Base-by-base conservation (phyloP, 2,888 invertebrate genomes). In the Penaeus monodon region DNA sequence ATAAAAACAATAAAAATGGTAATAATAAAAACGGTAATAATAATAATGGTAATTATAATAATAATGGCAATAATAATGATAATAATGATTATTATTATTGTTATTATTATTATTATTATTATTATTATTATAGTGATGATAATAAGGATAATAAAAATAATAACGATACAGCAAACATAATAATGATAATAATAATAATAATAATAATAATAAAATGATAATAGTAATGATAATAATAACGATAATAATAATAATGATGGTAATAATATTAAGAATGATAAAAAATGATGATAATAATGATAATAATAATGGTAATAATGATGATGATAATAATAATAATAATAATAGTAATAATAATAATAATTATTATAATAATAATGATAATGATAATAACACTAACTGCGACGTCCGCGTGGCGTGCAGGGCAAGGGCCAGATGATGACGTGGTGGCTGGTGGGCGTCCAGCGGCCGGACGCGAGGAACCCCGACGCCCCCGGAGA, bases 361-460 rank as follows among this genome's bases (percentile, higher is more conserved):
- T 38, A 38, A 4, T 38, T 6, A 38, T 38, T 6, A 38, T 3
- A 38, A 38, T 27, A 22, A 65, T 38, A n/a, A 65, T 29, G n/a
- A n/a, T 63, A 24, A n/a, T n/a, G n/a, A 38, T 65, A 44, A 3
- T 29, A 29, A 77, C 33, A 57, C 33, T 17, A 44, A 44, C 57
- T 0, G 8, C 38, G 14, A 27, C 20, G 44, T 27, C 27, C 81
- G 24, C 38, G 14, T 33, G 27, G 24, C 27, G 4, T 24, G 10
- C 80, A 85, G 85, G 85, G 85, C 74, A 85, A 85, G 33, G 85
- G 85, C 29, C 63, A 85, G 22, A 82, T 86, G 86, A 81, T 81
- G 63, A 86, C 86, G 24, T 86, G 82, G 81, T 86, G 86, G 86
- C 78, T 86, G 33, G 78, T 70, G 8, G 86, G 86, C 10, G 81